Evolutionary conservation across 37 sponge, comb jelly and placozoan genomes (phyloP), one percentile per base, ranked within the genome.

Genomic region (Chondrilla cf. caribensis): DNA sequence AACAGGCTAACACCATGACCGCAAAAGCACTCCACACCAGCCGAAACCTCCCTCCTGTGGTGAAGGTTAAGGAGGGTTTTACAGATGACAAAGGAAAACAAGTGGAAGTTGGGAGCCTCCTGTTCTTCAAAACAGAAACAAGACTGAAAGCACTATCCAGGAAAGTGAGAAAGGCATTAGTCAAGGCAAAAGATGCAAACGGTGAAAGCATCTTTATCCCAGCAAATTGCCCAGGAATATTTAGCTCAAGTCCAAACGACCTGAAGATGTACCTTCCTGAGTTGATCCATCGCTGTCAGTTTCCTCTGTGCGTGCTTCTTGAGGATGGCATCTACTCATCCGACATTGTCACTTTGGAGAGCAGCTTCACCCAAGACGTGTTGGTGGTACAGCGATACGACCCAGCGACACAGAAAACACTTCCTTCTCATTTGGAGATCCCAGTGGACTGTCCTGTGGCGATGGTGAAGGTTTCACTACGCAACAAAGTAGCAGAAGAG

Each of bases 161-260:
- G 68, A 67, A 67, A 29, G 68, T 67, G 1, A 28, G 68, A 7
- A 67, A 67, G 29, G 51, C 51, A 6, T 7, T 62, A 28, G 7
- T 73, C 21, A 22, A 0, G 43, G 36, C 76, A 39, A 73, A 32
- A 73, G 43, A 73, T 37, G 41, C 43, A 73, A 40, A 62, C 15
- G 18, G 64, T 18, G 36, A 73, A 43, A 14, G 19, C 38, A 42
- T 73, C 2, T 22, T 22, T 19, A 62, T 90, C 0, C 21, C 64
- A 0, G 58, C 79, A 22, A 78, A 73, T 31, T 87, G 88, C 57
- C 42, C 65, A 33, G 91, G 91, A 2, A 38, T 72, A 43, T 91
- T 91, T 58, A 84, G 85, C 0, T 81, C 88, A 41, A 79, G 81
- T 29, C 91, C 91, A 38, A 66, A 84, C 33, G 91, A 91, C 21